Conservation (phyloP, 1,140 invertebrate genomes). For the Periplaneta americana region DNA sequence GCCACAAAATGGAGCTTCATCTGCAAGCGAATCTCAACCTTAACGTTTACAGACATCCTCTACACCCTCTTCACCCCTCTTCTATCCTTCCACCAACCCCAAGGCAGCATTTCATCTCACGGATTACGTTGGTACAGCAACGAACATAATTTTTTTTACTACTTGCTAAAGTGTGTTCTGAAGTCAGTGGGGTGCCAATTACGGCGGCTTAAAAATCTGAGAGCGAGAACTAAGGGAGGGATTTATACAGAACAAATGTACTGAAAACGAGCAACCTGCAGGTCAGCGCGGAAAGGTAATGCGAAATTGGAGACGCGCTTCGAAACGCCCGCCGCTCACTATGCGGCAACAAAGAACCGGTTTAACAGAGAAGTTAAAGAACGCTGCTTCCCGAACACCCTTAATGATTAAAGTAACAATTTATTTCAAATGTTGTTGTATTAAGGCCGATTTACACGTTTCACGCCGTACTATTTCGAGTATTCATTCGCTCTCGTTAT, state of each 20-base stretch:
- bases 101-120: slow-evolving; percentile 8
- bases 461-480: no score
- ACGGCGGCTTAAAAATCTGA: neutral
- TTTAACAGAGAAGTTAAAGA: no score
- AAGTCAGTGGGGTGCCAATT: neutral
- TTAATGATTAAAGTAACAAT: no score
- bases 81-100: neutral
- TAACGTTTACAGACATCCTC: slow-evolving; percentile 1
- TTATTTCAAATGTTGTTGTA: no score
- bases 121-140: slow-evolving; percentile 4
- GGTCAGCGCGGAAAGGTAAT: neutral
- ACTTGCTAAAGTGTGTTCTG: neutral
- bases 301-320: neutral
- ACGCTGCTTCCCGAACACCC: no score
- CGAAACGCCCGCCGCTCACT: no score
- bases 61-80: slow-evolving; percentile 9
- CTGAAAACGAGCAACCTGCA: neutral
- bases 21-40: slow-evolving; percentile 11
- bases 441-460: no score
- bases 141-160: neutral
- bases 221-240: neutral
- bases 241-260: neutral
- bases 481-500: no score
- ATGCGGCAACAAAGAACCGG: no score
- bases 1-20: neutral